Base-by-base conservation (phyloP, 2,888 invertebrate species). In the Tuberolachnus salignus region DNA sequence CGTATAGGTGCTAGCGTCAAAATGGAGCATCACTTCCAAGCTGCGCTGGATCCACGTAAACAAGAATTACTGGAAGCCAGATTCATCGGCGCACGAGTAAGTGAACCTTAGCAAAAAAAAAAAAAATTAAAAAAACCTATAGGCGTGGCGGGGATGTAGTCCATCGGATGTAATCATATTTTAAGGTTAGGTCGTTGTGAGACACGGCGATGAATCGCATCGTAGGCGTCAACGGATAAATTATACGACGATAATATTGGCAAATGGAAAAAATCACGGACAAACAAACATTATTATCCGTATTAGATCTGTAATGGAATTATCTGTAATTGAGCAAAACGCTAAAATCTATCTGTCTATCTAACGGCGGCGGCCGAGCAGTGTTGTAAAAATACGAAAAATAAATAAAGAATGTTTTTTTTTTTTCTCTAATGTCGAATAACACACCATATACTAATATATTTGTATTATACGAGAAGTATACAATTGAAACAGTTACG, bases 51-150 rank as follows among this genome's bases (percentile, higher is more conserved):
- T 90, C 97, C 97, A 87, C 92, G 97, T 88, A 98, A 97, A 90
- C 97, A 97, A 90, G 97, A 98, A 91, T 91, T 98, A 87, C 91
- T 98, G 88, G 98, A 98, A 90, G 97, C 97, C 86, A 92, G 98
- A 88, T 95, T 96, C 89, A 92, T 95, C 87, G 95, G 96, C 89
- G 93, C 93, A 88, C 92, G 95, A 94, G 95, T 95, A 88, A 92
- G 94, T 91, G 61, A 71, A 78, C 53, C 21, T 10, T 19, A 11
- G 23, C n/a, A 67, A 26, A 34, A 66, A 49, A 46, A 71, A 71
- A 49, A 69, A 34, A 51, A 21, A 34, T 34, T 34, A 34, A 4
- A 34, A n/a, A 34, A 34, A 34, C 6, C 3, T 34, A 6, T 34
- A 34, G 34, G 34, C 6, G 6, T 3, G 6, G 3, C 59, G 26